Evolutionary conservation across 2,113 vertebrate genomes (phyloP).

Genomic region (Petrocephalus microphthalmus): DNA sequence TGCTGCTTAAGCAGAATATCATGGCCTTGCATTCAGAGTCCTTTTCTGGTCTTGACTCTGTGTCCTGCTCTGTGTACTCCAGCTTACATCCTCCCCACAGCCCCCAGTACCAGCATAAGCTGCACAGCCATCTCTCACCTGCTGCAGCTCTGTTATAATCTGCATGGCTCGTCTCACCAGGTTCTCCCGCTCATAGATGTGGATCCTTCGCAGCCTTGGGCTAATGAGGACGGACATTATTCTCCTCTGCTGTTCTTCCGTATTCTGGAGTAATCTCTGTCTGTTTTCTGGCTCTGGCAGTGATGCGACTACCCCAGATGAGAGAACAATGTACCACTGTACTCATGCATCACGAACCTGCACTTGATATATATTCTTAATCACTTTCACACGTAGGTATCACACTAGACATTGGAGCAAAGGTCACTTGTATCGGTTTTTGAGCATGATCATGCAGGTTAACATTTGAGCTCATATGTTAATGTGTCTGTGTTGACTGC

Average conservation of each 20-base stretch:
- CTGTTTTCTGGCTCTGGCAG: background rate
- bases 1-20: background rate
- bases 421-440: background rate
- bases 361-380: background rate
- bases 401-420: background rate
- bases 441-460: background rate
- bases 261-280: background rate
- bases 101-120: background rate
- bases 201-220: conserved; percentile 29
- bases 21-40: background rate
- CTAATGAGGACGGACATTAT: conserved; percentile 25
- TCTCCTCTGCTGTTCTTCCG: background rate
- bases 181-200: background rate
- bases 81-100: background rate
- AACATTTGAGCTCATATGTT: background rate
- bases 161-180: conserved; percentile 23
- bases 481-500: background rate
- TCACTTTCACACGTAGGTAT: background rate
- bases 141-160: conserved; percentile 44
- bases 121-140: conserved; percentile 27
- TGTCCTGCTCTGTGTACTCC: background rate
- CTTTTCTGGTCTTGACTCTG: background rate
- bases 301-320: background rate
- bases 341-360: background rate
- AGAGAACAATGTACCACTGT: background rate